Base-by-base conservation (phyloP, 2,888 invertebrate genomes). In the Xestia c-nigrum region DNA sequence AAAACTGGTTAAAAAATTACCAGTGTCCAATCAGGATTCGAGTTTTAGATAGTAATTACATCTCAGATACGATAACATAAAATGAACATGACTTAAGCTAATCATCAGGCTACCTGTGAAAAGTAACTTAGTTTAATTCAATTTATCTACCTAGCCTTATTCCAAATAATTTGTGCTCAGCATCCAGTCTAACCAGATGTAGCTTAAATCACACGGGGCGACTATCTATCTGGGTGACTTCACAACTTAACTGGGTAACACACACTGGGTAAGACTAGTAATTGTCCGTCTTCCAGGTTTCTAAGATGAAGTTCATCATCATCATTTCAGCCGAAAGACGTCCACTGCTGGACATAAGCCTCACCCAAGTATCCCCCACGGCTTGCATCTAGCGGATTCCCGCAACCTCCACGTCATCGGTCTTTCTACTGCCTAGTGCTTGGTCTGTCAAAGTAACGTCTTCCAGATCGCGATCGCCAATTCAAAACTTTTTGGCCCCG, bases 31-130 rank as follows among this genome's bases (percentile, higher is more conserved):
- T 64, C 40, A 64, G 65, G n/a, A 65, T 24, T 57, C 57, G 4
- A 14, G 43, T 65, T 64, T 65, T 16, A 65, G 64, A 43, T 40
- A 43, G 24, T 5, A 43, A 65, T 65, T 65, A 46, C 40, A 65
- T 24, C 5, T 16, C n/a, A 65, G 24, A n/a, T 65, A n/a, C 43
- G 43, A 9, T 40, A 16, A 24, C 43, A 65, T 64, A 65, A 65
- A 65, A 40, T 63, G 12, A 1, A 64, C 14, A 40, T 14, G 21
- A 40, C n/a, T 64, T n/a, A n/a, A n/a, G n/a, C n/a, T n/a, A n/a
- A n/a, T n/a, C n/a, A n/a, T n/a, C n/a, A n/a, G 7, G 6, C n/a
- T n/a, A 64, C 40, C 14, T 40, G 40, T 6, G 5, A 40, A 40
- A 40, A 40, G 5, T 12, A 19, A 7, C 21, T 40, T n/a, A 12